phyloP scores from a whole-genome alignment of 23 tunicate species.

The Halocynthia aurantium region DNA sequence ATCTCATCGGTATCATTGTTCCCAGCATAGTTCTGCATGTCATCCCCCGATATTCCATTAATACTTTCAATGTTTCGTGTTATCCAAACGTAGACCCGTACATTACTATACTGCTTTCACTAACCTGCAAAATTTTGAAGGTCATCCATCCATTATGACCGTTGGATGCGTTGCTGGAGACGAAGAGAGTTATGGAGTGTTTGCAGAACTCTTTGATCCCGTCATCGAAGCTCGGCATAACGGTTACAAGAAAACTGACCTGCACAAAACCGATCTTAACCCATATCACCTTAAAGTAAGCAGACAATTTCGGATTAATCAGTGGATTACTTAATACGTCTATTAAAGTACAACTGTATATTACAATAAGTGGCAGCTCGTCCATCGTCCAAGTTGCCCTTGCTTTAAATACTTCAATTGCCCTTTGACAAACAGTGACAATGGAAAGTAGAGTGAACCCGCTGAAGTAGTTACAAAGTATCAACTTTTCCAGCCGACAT shows the following conservation, averaged over 20 bases:
- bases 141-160: slow-evolving; percentile 99
- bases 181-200: slow-evolving; percentile 77
- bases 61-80: background rate
- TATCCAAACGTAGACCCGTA: too few species aligned
- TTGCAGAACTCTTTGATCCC: slow-evolving; percentile 91
- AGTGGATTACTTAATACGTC: too few species aligned
- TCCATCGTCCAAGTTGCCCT: background rate
- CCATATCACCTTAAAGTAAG: slow-evolving; percentile 43
- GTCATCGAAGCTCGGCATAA: slow-evolving; percentile 93
- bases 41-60: background rate
- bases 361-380: background rate
- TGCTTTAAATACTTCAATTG: too few species aligned
- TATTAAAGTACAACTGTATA: too few species aligned
- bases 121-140: slow-evolving; percentile 16
- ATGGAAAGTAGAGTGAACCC: too few species aligned
- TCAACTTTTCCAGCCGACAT: too few species aligned
- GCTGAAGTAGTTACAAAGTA: too few species aligned
- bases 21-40: too few species aligned
- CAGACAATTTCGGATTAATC: background rate
- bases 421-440: too few species aligned
- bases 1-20: too few species aligned
- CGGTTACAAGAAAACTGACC: slow-evolving; percentile 71
- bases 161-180: slow-evolving; percentile 99
- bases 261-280: slow-evolving; percentile 89
- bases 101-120: too few species aligned